phyloP scores from a whole-genome alignment of 2,797 vertebrate genomes.

The Pseudopleuronectes americanus region DNA sequence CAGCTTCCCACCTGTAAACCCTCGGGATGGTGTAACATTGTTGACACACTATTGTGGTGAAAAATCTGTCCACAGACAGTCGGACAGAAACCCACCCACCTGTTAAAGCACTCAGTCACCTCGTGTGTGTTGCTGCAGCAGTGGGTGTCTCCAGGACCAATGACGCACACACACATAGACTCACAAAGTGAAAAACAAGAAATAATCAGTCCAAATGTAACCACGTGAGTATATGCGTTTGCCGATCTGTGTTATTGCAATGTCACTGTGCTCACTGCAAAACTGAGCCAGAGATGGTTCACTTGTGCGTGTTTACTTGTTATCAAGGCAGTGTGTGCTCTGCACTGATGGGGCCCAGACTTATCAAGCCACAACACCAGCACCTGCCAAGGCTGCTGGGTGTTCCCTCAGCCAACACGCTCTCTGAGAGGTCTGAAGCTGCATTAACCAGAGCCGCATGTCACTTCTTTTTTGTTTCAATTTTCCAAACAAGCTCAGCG shows the following conservation, averaged over 20 bases:
- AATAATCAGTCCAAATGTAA: neutral
- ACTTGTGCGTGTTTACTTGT: constrained; percentile 30
- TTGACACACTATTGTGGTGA: neutral
- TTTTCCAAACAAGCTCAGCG: constrained; percentile 35
- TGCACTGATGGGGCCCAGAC: constrained; percentile 54
- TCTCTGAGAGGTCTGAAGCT: constrained; percentile 24
- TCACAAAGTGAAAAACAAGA: neutral
- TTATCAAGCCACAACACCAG: constrained; percentile 79
- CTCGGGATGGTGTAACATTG: neutral
- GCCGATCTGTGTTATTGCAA: neutral
- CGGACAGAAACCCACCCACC: neutral
- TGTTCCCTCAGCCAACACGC: constrained; percentile 48
- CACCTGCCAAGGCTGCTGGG: constrained; percentile 66
- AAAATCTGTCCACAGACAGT: neutral
- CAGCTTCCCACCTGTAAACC: neutral
- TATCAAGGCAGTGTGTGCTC: constrained; percentile 59
- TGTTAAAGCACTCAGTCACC: neutral
- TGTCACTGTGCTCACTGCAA: constrained; percentile 15
- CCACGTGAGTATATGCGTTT: neutral
- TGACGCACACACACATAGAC: neutral
- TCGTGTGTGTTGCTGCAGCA: neutral
- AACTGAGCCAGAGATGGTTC: constrained; percentile 35
- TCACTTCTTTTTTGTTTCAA: neutral
- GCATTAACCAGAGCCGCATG: constrained; percentile 17
- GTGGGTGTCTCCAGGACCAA: neutral